phyloP scores from a whole-genome alignment of 2,797 vertebrate species.

The Syngnathus rostellatus region DNA sequence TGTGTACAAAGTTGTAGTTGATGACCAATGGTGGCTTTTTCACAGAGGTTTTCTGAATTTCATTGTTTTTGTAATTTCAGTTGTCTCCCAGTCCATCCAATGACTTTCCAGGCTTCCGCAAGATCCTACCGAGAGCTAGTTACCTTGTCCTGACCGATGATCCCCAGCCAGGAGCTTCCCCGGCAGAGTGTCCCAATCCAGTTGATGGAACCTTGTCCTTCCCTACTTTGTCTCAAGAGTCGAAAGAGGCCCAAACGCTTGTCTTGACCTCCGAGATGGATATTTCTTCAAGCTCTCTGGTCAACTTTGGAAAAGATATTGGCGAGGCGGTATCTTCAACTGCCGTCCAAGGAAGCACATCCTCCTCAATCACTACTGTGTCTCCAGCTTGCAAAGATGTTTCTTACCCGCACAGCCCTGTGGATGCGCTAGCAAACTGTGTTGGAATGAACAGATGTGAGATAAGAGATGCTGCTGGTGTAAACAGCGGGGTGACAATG shows the following conservation, averaged over 20 bases:
- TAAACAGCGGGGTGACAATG: slow-evolving; percentile 53
- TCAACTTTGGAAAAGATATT: slow-evolving; percentile 66
- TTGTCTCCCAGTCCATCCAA: slow-evolving; percentile 53
- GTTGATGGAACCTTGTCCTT: slow-evolving; percentile 25
- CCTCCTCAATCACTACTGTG: slow-evolving; percentile 38
- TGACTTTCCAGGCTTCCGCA: slow-evolving; percentile 91
- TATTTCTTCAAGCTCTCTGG: slow-evolving; percentile 71
- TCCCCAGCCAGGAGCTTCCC: slow-evolving; percentile 35
- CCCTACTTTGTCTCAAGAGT: slow-evolving; percentile 29
- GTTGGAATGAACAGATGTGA: slow-evolving; percentile 69
- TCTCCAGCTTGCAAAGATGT: slow-evolving; percentile 7
- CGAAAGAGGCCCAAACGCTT: slow-evolving; percentile 57
- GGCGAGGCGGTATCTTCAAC: slow-evolving; percentile 43
- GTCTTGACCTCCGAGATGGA: slow-evolving; percentile 64
- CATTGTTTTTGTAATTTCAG: slow-evolving; percentile 29
- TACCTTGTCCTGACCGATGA: slow-evolving; percentile 77
- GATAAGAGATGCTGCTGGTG: slow-evolving; percentile 55
- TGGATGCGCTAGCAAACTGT: slow-evolving; percentile 44
- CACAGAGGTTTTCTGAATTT: not conserved
- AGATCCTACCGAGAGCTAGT: slow-evolving; percentile 89
- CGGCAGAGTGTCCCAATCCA: slow-evolving; percentile 35
- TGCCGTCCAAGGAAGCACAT: slow-evolving; percentile 59
- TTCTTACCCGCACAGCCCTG: slow-evolving; percentile 18
- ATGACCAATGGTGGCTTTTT: not conserved
- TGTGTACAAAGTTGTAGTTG: not conserved